Base-by-base conservation (phyloP, 1,140 invertebrate species). In the Ooceraea biroi region DNA sequence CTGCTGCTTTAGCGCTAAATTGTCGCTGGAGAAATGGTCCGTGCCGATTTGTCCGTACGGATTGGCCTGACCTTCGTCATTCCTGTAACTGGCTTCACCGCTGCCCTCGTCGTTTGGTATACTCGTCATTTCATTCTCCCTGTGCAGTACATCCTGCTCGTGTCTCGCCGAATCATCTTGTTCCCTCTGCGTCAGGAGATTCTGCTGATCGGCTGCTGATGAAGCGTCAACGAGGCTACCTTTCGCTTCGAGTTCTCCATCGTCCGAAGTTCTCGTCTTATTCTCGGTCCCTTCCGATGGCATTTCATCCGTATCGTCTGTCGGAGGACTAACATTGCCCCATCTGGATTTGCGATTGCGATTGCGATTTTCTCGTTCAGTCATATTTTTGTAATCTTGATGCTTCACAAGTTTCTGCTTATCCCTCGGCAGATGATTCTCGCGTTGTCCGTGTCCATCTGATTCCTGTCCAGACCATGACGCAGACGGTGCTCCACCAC, bases 241-340 rank as follows among this genome's bases (percentile, higher is more conserved):
- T 19, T 87, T 80, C 19, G 52, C 7, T 3, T 46, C 48, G 10
- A 55, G n/a, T 0, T 52, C 63, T 4, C 2, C 27, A 27, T 30
- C 63, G 1, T 80, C 55, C 1, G 11, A 41, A 25, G 25, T 44
- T 14, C 66, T 58, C 55, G 30, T 46, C 19, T 82, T 87, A 22
- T 36, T 60, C 19, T 82, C 83, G 10, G n/a, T 22, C 0, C 74
- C 80, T 11, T n/a, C 41, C 4, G 71, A 41, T 3, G 50, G 30
- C 48, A 84, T 77, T 22, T 89, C 84, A 10, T 88, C 87, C 14
- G 63, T 55, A 0, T 92, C 89, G 17, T 90, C 91, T 3, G 83
- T 57, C 17, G 92, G 90, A 19, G 94, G 94, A 84, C 93, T 94
- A 1, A 87, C 92, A 48, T 94, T 94, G n/a, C 93, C 92, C 94